These are phyloP conservation scores for Grantiella picta DNA, from an alignment of 2,113 vertebrate genomes.

Conservation along the genomic window DNA sequence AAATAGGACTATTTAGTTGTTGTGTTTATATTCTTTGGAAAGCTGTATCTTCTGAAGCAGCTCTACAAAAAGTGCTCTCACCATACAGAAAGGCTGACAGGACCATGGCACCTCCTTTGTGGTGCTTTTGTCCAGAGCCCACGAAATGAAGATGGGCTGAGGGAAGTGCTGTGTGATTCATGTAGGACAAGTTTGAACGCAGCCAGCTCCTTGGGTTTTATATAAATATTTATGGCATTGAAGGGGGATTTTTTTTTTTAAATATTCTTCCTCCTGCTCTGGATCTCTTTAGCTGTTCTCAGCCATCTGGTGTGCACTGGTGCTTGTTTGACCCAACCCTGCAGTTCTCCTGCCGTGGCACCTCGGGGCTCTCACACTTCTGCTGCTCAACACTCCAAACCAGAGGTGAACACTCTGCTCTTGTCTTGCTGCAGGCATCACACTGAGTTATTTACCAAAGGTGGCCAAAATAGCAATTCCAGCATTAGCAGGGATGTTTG, in stretches of 20 bases:
- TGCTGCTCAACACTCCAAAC: slow-evolving; percentile 61
- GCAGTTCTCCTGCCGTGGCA: slow-evolving; percentile 32
- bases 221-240: slow-evolving; percentile 41
- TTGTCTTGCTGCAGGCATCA: neutral
- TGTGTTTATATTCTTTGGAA: slow-evolving; percentile 16
- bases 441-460: neutral
- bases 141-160: neutral
- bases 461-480: neutral
- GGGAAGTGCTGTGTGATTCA: slow-evolving; percentile 17
- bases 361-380: slow-evolving; percentile 43
- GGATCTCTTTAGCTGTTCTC: neutral
- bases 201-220: slow-evolving; percentile 20
- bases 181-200: neutral
- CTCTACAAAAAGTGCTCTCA: neutral
- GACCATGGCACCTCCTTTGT: neutral
- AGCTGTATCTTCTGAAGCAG: neutral
- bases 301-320: slow-evolving; percentile 46
- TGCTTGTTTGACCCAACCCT: slow-evolving; percentile 31
- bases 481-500: neutral
- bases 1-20: neutral
- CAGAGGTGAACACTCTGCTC: slow-evolving; percentile 10
- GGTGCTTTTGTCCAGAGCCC: neutral
- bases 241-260: neutral
- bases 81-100: neutral
- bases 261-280: neutral